These are phyloP conservation scores for Sphaerophoria rueppellii DNA, from an alignment of 2,888 invertebrate species.

Conservation along the genomic window DNA sequence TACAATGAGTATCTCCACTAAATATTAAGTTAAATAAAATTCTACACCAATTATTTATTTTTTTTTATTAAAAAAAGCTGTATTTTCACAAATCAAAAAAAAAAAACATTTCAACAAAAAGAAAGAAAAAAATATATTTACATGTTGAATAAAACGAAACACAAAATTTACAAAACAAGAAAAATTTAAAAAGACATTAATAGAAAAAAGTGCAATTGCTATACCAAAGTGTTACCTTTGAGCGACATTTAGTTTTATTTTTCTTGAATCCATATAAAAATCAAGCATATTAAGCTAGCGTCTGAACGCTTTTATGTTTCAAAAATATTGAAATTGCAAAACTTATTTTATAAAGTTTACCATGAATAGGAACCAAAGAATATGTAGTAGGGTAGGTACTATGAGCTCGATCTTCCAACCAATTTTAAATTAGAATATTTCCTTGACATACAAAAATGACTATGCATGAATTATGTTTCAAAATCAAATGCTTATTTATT, in stretches of 20 bases:
- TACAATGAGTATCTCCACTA: constrained; percentile 13
- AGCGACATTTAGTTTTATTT: constrained; percentile 43
- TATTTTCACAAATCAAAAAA: constrained; percentile 57
- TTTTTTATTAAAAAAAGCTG: constrained; percentile 34
- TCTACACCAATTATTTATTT: neutral
- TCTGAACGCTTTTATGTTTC: constrained; percentile 1
- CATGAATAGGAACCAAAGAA: neutral
- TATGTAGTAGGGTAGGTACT: too few relatives aligned
- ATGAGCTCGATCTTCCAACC: constrained; percentile 30
- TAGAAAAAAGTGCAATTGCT: constrained; percentile 65
- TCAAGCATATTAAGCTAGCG: neutral
- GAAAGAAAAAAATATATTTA: neutral
- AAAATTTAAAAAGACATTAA: constrained; percentile 14
- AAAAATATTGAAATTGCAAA: neutral
- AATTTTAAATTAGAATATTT: constrained; percentile 36
- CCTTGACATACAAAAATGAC: too few relatives aligned
- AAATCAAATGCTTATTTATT: too few relatives aligned
- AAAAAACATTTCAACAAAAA: constrained; percentile 3
- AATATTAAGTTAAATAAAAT: neutral
- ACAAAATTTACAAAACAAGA: constrained; percentile 47
- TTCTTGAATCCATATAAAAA: constrained; percentile 23
- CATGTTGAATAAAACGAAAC: constrained; percentile 15
- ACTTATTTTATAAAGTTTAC: neutral
- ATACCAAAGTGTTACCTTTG: constrained; percentile 58
- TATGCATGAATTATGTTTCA: too few relatives aligned